Base-by-base conservation (phyloP, 2,888 invertebrate species). In the Conops quadrifasciatus region DNA sequence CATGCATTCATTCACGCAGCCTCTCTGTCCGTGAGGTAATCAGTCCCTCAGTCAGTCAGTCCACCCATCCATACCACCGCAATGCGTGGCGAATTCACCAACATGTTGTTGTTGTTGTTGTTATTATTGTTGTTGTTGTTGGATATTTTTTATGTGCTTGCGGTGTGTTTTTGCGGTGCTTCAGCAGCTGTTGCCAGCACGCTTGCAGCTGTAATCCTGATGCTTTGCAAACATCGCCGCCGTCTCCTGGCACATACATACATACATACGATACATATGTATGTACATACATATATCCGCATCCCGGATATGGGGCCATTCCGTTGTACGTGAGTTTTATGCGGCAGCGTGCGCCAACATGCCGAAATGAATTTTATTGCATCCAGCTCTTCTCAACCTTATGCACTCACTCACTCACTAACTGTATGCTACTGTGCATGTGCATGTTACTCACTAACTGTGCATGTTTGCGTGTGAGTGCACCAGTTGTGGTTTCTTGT, bases 321-420 rank as follows among this genome's bases (percentile, higher is more conserved):
- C 28, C 58, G 58, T 43, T 56, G 28, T 45, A 67, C 58, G 56
- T 28, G 67, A 67, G 58, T 67, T 58, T 43, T 58, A 67, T 67
- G 47, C 67, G 56, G 58, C 21, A 67, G 58, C 58, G 45, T 67
- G 58, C 43, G 58, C 26, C 58, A 67, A 59, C 47, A 60, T 60
- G 62, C 62, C 68, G 68, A 68, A 68, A 62, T 68, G 49, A 49
- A 62, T 68, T 68, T 68, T 62, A 68, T 62, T 60, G 16, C 53
- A 36, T 36, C 36, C 5, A 36, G n/a, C n/a, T n/a, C n/a, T n/a
- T n/a, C n/a, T n/a, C n/a, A n/a, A n/a, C n/a, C n/a, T n/a, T n/a
- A n/a, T n/a, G n/a, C n/a, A n/a, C n/a, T n/a, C n/a, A n/a, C n/a
- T n/a, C n/a, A 36, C 36, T 36, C 36, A 36, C 36, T 36, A 36